Base-by-base conservation (phyloP, 2,113 vertebrate species). In the Panthera uncia region DNA sequence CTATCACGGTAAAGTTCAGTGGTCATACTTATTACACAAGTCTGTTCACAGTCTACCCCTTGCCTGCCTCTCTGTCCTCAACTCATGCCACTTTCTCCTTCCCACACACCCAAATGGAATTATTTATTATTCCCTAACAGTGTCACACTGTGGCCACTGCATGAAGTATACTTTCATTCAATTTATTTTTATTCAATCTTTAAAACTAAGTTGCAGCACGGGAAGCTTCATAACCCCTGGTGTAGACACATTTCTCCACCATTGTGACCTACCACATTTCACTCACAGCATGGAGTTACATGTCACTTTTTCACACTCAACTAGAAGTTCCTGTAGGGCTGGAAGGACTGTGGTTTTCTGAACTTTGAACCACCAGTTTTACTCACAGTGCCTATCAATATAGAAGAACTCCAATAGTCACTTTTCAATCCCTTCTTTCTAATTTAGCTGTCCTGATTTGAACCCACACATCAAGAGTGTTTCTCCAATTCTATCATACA, bases 401-500 rank as follows among this genome's bases (percentile, higher is more conserved):
- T 3, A 61, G 23, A 73, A 1, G n/a, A 79, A 79, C 41, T 90
- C 69, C 61, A 63, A 86, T 63, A 76, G 63, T 83, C 93, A 88
- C 76, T 86, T 94, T 66, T 91, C 80, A 71, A 21, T 88, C 45
- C 21, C 66, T 74, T 80, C 52, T 92, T 57, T 45, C 81, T 89
- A 73, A 88, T 85, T 97, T 93, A 92, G 19, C 45, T 68, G 2
- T 41, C n/a, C 78, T 91, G 25, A 94, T 82, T 45, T 84, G 66
- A 96, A 90, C 19, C 79, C 63, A 90, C 1, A 74, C 29, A 81
- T 61, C 74, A 86, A 65, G 50, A 38, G 31, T 80, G 48, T 50
- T 86, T 95, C 83, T 95, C 76, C 92, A 96, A 96, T 74, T 95
- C 33, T 92, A 41, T 83, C 74, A 45, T 71, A 83, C 11, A 92